These are phyloP conservation scores for Anniella stebbinsi DNA, from an alignment of 2,797 vertebrate species.

Conservation along the genomic window DNA sequence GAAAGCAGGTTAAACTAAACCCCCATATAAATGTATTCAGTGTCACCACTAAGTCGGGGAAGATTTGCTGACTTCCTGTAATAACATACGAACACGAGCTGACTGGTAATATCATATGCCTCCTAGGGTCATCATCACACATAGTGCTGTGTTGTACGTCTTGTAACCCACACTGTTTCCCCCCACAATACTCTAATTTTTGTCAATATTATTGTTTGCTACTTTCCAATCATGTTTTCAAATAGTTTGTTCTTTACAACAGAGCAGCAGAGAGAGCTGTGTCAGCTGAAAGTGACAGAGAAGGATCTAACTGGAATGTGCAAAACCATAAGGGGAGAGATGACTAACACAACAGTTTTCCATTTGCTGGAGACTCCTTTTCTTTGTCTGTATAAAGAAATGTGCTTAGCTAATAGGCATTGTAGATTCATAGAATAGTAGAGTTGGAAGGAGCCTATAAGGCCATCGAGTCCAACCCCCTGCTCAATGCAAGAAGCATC, in stretches of 20 bases:
- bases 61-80: slow-evolving; percentile 50
- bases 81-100: slow-evolving; percentile 44
- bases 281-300: background rate
- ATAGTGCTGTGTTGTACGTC: slow-evolving; percentile 34
- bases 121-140: slow-evolving; percentile 30
- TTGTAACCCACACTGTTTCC: slow-evolving; percentile 45
- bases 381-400: background rate
- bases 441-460: no score
- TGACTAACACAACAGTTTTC: slow-evolving; percentile 2
- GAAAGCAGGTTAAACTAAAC: slow-evolving; percentile 41
- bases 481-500: no score
- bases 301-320: background rate
- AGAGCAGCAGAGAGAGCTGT: background rate
- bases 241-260: slow-evolving; percentile 9
- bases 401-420: background rate
- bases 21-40: slow-evolving; percentile 36
- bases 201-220: slow-evolving; percentile 34
- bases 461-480: no score
- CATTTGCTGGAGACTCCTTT: background rate
- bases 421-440: no score
- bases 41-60: slow-evolving; percentile 35
- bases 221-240: slow-evolving; percentile 43
- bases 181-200: slow-evolving; percentile 40
- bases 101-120: slow-evolving; percentile 32
- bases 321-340: background rate